phyloP scores from a whole-genome alignment of 2,797 vertebrate genomes.

The Onychomys arenicola region DNA sequence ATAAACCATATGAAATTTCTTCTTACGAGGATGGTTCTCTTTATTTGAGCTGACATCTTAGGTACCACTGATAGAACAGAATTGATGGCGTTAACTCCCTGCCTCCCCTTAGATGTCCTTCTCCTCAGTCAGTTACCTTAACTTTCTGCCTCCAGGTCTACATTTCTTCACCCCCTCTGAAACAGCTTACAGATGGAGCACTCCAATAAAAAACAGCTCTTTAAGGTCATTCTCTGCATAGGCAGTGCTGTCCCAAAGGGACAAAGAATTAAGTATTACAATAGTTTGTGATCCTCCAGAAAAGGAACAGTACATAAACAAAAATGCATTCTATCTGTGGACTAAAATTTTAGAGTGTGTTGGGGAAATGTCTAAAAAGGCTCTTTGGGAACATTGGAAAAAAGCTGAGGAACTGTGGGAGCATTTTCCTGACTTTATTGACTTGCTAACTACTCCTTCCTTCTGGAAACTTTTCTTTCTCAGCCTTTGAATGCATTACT shows the following conservation, averaged over 20 bases:
- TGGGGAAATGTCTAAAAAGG: not conserved
- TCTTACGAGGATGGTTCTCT: conserved; percentile 27
- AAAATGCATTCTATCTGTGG: not conserved
- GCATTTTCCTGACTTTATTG: not conserved
- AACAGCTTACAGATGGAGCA: not conserved
- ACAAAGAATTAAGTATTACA: not conserved
- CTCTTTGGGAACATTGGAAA: not conserved
- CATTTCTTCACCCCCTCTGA: not conserved
- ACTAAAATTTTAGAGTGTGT: not conserved
- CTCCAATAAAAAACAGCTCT: conserved; percentile 11
- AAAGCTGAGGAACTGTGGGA: not conserved
- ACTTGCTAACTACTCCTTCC: not conserved
- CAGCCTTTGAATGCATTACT: not conserved
- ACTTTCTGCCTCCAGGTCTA: not conserved
- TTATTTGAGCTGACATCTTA: not conserved
- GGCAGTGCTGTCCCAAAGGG: not conserved
- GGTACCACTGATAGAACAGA: not conserved
- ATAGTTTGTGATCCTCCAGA: conserved; percentile 3
- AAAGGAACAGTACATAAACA: not conserved
- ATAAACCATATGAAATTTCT: not conserved
- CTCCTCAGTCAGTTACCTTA: not conserved
- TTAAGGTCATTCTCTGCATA: not conserved
- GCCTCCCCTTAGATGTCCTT: not conserved
- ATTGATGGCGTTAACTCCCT: not conserved
- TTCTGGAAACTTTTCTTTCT: not conserved